Percentiles rank a stretch among this genome's conserved stretches.
These are phyloP conservation scores for Dysmachus trigonus DNA, from an alignment of 2,888 invertebrate species.

Conservation along the genomic window DNA sequence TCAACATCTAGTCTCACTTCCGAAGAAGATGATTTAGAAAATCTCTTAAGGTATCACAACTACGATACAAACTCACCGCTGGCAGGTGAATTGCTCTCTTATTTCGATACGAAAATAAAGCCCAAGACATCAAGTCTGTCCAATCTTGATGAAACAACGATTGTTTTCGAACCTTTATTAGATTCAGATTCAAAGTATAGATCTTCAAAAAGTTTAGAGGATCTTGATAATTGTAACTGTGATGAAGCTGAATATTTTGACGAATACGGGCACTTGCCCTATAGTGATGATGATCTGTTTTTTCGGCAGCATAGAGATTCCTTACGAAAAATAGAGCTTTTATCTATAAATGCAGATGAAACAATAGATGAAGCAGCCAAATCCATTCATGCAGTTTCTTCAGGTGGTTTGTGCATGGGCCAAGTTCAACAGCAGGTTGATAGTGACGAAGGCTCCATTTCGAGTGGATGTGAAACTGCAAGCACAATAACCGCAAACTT, in stretches of 20 bases:
- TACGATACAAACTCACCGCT: slow-evolving; percentile 59
- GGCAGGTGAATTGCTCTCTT: slow-evolving; percentile 61
- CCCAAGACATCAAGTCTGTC: slow-evolving; percentile 58
- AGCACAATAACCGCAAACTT: slow-evolving; percentile 72
- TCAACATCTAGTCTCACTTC: slow-evolving; percentile 55
- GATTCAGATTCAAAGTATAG: slow-evolving; percentile 13
- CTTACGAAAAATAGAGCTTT: slow-evolving; percentile 58
- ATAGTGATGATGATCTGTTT: slow-evolving; percentile 58
- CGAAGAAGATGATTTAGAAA: slow-evolving; percentile 63
- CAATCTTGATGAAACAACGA: slow-evolving; percentile 54
- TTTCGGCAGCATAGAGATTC: slow-evolving; percentile 62
- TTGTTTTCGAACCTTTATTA: not conserved
- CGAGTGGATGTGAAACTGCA: slow-evolving; percentile 83
- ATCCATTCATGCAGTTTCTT: slow-evolving; percentile 37
- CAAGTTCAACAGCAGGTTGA: slow-evolving; percentile 62
- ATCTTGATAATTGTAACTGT: slow-evolving; percentile 49
- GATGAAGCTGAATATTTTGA: slow-evolving; percentile 50
- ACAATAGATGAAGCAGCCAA: slow-evolving; percentile 54
- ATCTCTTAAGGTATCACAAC: slow-evolving; percentile 60
- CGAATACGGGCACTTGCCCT: slow-evolving; percentile 57
- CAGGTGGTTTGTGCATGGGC: not conserved
- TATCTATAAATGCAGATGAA: slow-evolving; percentile 57
- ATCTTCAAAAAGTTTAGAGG: slow-evolving; percentile 50
- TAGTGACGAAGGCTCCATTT: slow-evolving; percentile 79
- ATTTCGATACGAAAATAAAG: slow-evolving; percentile 63